Conservation (phyloP, 2,888 invertebrate genomes). For the Holacanthella duospinosa region DNA sequence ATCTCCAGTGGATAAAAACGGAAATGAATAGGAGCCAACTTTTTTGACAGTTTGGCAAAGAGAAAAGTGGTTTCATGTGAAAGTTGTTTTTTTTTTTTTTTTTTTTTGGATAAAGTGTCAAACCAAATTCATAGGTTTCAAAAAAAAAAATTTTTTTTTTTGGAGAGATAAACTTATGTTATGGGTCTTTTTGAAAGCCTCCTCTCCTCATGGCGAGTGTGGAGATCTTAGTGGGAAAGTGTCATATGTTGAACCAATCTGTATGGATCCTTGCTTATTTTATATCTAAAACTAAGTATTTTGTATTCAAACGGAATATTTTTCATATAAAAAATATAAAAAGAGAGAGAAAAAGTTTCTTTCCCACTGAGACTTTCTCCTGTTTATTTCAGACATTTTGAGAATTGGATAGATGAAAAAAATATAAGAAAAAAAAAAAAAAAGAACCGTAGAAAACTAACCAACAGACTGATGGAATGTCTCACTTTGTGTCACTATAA, state of each 20-base stretch:
- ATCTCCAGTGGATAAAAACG: too few relatives aligned
- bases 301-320: slow-evolving; percentile 3
- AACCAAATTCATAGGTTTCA: background rate
- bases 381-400: background rate
- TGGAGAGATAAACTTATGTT: background rate
- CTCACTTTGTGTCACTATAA: background rate
- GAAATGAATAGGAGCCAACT: too few relatives aligned
- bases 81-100: too few relatives aligned
- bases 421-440: background rate
- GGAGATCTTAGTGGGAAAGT: background rate
- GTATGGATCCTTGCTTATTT: background rate
- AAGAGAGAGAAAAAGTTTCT: background rate
- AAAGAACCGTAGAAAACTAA: background rate
- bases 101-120: background rate
- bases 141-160: background rate
- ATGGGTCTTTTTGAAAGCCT: background rate
- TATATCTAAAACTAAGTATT: background rate
- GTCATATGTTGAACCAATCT: slow-evolving; percentile 2
- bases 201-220: background rate
- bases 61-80: background rate
- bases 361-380: background rate
- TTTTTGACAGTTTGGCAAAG: background rate
- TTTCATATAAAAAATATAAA: background rate
- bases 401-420: background rate
- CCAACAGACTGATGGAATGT: slow-evolving; percentile 1